Evolutionary conservation across 1,140 invertebrate genomes (phyloP).

Genomic region (Tenebrio molitor): DNA sequence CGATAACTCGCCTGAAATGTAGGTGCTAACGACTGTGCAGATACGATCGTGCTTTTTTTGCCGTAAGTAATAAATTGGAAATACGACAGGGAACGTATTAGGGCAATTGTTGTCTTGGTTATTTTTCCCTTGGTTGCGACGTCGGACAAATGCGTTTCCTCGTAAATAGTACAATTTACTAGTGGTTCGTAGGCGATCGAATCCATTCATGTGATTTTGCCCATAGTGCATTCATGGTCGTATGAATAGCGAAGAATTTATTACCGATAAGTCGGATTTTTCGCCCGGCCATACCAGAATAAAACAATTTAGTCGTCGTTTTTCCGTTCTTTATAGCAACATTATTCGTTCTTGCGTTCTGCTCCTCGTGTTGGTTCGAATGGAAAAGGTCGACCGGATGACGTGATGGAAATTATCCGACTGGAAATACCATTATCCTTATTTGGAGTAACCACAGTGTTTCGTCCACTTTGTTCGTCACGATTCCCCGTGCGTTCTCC

Average conservation of each 20-base stretch:
- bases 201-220: slow-evolving; percentile 13
- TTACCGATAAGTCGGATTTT: slow-evolving; percentile 27
- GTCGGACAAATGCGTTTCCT: not conserved
- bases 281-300: slow-evolving; percentile 8
- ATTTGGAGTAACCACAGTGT: slow-evolving; percentile 13
- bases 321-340: slow-evolving; percentile 1
- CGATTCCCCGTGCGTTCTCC: not conserved
- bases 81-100: not conserved
- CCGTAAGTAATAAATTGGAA: too few relatives aligned
- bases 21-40: too few relatives aligned
- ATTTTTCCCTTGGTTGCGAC: not conserved
- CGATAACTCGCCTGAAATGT: too few relatives aligned
- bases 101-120: not conserved
- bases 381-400: slow-evolving; percentile 29
- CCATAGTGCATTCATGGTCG: not conserved
- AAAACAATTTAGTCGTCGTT: slow-evolving; percentile 26
- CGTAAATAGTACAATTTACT: slow-evolving; percentile 23
- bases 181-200: slow-evolving; percentile 19
- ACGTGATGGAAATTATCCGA: slow-evolving; percentile 12
- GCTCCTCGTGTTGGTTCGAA: slow-evolving; percentile 9
- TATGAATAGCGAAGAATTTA: not conserved
- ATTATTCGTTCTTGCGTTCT: not conserved
- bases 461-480: not conserved
- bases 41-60: too few relatives aligned
- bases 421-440: slow-evolving; percentile 27